Evolutionary conservation across 2,888 invertebrate genomes (phyloP), one percentile per base, ranked within the genome.

Genomic region (Dryobotodes eremita): DNA sequence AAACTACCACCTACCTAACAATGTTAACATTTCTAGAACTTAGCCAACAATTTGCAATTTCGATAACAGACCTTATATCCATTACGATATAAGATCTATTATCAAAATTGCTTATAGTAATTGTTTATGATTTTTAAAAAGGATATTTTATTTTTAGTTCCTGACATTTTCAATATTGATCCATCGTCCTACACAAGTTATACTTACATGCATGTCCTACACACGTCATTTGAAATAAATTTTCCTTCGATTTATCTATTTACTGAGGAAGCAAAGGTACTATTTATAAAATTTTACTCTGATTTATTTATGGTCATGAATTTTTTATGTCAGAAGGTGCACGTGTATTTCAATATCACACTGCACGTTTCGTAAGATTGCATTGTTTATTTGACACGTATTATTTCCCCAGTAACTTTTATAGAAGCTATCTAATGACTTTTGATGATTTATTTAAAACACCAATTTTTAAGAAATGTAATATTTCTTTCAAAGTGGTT

Each of bases 311-410:
- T 31, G 11, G 13, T 55, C 31, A 50, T 23, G 0, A n/a, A 46
- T 20, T 31, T 8, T 46, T 62, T 17, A 71, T 77, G 26, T 65
- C 15, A 65, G 31, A 62, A 62, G 62, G 20, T n/a, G n/a, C 26
- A 26, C 26, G 36, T 64, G 48, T 23, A 59, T 36, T 26, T 75
- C 36, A 77, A 59, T 31, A 59, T 31, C 50, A 42, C 20, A 31
- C 17, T 53, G 65, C 79, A 78, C 8, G 50, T 46, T 48, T n/a
- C 15, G 3, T n/a, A 31, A 2, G 8, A n/a, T 31, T 79, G 31
- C 53, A 73, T 79, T 61, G 23, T 78, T 61, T 36, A 73, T 68
- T 61, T 53, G 48, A 78, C 72, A 66, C n/a, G 2, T 31, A n/a
- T 42, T 46, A 57, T 5, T 65, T 71, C 20, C 20, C 31, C 1